A percentile compares a stretch with the other conserved stretches of the same genome.
Conservation (phyloP, 2,888 invertebrate genomes). For the Torymus texanus region DNA sequence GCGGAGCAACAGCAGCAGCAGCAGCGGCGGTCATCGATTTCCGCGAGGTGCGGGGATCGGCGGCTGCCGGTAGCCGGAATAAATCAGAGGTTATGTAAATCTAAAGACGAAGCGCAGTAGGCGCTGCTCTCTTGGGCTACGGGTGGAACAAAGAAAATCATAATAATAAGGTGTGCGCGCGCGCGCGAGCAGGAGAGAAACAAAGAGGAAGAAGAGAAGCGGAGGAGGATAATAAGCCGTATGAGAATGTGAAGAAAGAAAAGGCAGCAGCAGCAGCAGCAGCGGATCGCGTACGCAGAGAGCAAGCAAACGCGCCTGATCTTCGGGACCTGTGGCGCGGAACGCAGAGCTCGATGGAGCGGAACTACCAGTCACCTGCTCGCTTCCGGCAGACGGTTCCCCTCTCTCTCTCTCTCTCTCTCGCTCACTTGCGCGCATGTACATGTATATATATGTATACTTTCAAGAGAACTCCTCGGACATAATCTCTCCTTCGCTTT, state of each 20-base stretch:
- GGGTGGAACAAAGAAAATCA: conserved; percentile 49
- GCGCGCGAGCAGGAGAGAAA: background rate
- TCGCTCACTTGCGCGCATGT: background rate
- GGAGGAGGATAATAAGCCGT: conserved; percentile 58
- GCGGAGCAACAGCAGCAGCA: conserved; percentile 11
- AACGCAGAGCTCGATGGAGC: conserved; percentile 73
- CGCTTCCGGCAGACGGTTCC: conserved; percentile 72
- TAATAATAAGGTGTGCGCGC: conserved; percentile 35
- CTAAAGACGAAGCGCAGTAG: conserved; percentile 13
- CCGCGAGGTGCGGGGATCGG: background rate
- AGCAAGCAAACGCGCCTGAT: conserved; percentile 65
- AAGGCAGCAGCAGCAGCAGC: background rate
- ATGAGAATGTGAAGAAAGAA: conserved; percentile 46
- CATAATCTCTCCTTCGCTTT: conserved; percentile 19
- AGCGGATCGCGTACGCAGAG: conserved; percentile 19
- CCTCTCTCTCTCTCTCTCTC: conserved; percentile 36
- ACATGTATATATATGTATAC: too few relatives aligned
- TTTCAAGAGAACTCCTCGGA: conserved; percentile 8
- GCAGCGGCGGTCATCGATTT: conserved; percentile 34
- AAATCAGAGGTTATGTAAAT: conserved; percentile 49
- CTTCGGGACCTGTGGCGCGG: conserved; percentile 73
- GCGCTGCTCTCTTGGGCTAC: background rate
- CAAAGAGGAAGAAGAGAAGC: conserved; percentile 48
- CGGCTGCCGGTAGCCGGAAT: conserved; percentile 16
- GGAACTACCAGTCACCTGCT: conserved; percentile 75